These are phyloP conservation scores for Formica exsecta DNA, from an alignment of 1,140 invertebrate genomes.

Conservation along the genomic window DNA sequence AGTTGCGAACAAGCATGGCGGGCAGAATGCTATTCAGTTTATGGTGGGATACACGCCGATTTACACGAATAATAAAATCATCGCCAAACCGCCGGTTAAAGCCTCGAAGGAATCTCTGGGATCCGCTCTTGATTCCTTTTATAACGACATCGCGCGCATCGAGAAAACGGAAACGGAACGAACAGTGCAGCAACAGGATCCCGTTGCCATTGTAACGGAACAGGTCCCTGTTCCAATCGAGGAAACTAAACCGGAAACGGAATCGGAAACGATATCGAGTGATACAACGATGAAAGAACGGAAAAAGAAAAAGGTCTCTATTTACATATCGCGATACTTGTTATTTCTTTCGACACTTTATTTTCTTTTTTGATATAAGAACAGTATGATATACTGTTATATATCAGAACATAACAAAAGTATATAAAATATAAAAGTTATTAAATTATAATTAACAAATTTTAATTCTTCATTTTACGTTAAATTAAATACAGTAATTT, in stretches of 20 bases:
- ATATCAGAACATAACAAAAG: too few relatives aligned
- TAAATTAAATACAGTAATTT: background rate
- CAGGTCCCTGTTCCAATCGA: conserved; percentile 2
- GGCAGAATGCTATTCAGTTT: conserved; percentile 82
- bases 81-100: conserved; percentile 83
- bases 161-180: conserved; percentile 81
- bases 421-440: background rate
- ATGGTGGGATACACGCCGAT: conserved; percentile 84
- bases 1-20: conserved; percentile 80
- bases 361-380: background rate
- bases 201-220: background rate
- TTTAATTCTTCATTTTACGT: background rate
- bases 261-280: conserved; percentile 28
- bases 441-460: background rate
- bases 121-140: conserved; percentile 88
- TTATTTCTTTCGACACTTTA: background rate
- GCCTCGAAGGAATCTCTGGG: conserved; percentile 82
- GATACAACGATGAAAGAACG: conserved; percentile 55
- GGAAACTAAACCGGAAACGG: conserved; percentile 54
- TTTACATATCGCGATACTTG: background rate
- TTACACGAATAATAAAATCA: conserved; percentile 84
- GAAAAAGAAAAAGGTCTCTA: conserved; percentile 62
- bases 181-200: conserved; percentile 52
- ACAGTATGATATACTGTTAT: background rate
- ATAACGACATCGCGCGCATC: conserved; percentile 88